Base-by-base conservation (phyloP, 30 jellyfish, hydroid and myxozoan genomes). In the Phacellophora camtschatica region DNA sequence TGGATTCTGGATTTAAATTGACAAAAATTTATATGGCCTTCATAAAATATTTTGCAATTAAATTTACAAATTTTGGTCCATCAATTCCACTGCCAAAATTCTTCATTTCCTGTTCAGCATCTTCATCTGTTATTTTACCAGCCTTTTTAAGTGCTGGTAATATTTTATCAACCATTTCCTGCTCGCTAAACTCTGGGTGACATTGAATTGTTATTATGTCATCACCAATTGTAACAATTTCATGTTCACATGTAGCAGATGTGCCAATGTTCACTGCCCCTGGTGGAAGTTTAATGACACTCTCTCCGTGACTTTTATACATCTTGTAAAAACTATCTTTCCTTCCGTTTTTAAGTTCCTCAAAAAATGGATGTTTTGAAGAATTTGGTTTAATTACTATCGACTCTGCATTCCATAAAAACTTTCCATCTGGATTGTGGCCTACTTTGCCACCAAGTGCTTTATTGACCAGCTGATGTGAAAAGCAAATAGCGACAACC, bases 361-460 rank as follows among this genome's bases (percentile, higher is more conserved):
- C 50, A 41, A 80, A 80, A 54, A 80, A 80, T 28, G 84, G 72
- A 29, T 80, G 91, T 9, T 65, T 59, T 34, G 32, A 9, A 13
- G 82, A 66, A 25, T 23, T 55, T 27, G 81, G 65, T 1, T 30
- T 70, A n/a, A 80, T 83, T 27, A 56, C 43, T 5, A 93, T 39
- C 1, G 71, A 39, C 30, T 77, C 96, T 12, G 72, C 74, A 31
- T 77, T 77, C 84, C 90, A 74, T 43, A 76, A 90, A 81, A 93
- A 85, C 55, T 66, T 56, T 23, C 81, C 88, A 0, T 58, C 46
- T 23, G 88, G 92, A 56, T 74, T 87, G 18, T 49, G 27, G 13
- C 73, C 96, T 35, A 94, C 95, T 34, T 28, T 33, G 27, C 96
- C 99, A 5, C 99, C 97, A 39, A 94, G 61, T 8, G 99, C 92